Conservation (phyloP, 2,888 invertebrate species). For the Cephus nigrinus region DNA sequence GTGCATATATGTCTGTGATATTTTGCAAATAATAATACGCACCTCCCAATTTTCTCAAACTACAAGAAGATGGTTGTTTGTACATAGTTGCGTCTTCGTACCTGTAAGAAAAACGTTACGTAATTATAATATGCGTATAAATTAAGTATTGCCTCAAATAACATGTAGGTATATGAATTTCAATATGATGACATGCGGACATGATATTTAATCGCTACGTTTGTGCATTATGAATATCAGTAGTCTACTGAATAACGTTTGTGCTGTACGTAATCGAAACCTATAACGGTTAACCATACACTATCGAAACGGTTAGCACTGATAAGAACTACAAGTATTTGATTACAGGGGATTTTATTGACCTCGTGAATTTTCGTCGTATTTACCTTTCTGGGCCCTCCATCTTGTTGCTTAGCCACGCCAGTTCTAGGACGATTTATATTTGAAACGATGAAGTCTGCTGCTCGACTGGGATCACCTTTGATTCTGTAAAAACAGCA, state of each 20-base stretch:
- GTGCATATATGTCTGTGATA: no score
- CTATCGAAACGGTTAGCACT: no score
- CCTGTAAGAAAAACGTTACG: slow-evolving; percentile 33
- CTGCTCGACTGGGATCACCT: slow-evolving; percentile 50
- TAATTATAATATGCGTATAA: neutral
- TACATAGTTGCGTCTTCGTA: slow-evolving; percentile 49
- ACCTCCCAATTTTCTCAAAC: slow-evolving; percentile 35
- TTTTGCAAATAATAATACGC: neutral
- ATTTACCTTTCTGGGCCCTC: slow-evolving; percentile 55
- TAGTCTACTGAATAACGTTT: neutral
- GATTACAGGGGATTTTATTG: neutral
- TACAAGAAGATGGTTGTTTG: slow-evolving; percentile 41
- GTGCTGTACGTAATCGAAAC: neutral
- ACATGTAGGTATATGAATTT: neutral
- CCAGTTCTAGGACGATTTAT: neutral
- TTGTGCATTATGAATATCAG: neutral
- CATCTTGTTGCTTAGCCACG: slow-evolving; percentile 35
- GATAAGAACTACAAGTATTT: no score
- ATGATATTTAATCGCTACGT: neutral
- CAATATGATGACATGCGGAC: neutral
- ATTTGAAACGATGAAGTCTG: slow-evolving; percentile 16
- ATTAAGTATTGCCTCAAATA: neutral
- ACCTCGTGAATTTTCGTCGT: slow-evolving; percentile 6
- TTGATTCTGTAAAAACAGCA: slow-evolving; percentile 39
- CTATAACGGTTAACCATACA: no score